Conservation (phyloP, 2,888 invertebrate genomes). For the Caenorhabditis uteleia region DNA sequence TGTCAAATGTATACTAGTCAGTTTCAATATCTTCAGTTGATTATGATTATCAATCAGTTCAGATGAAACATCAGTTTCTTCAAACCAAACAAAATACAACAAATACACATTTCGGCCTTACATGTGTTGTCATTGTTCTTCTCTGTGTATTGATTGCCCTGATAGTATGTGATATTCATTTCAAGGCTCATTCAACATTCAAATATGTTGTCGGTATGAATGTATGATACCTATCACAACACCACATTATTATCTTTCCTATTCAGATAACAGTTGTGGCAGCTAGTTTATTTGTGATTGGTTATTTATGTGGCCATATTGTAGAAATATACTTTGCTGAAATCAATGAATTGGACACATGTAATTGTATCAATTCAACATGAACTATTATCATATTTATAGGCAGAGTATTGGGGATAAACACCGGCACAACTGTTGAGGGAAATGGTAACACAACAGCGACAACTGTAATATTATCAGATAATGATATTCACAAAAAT, state of each 20-base stretch:
- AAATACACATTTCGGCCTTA: slow-evolving; percentile 25
- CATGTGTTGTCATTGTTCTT: slow-evolving; percentile 4
- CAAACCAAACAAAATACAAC: neutral
- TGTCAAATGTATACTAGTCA: too few species aligned
- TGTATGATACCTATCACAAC: neutral
- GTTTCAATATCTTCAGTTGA: too few species aligned
- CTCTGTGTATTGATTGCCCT: slow-evolving; percentile 3
- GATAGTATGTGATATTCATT: slow-evolving; percentile 3
- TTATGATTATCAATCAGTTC: too few species aligned
- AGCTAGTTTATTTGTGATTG: slow-evolving; percentile 8
- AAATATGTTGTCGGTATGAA: slow-evolving; percentile 20
- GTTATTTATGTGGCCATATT: slow-evolving; percentile 13
- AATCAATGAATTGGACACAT: slow-evolving; percentile 1
- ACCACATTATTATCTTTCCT: neutral
- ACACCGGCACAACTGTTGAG: too few species aligned
- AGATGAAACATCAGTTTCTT: slow-evolving; percentile 9
- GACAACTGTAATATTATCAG: too few species aligned
- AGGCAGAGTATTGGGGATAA: too few species aligned
- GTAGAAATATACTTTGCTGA: slow-evolving; percentile 12
- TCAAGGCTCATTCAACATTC: slow-evolving; percentile 9
- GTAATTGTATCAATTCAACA: slow-evolving; percentile 4
- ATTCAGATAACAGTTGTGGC: slow-evolving; percentile 18
- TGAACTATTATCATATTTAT: too few species aligned
- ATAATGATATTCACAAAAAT: too few species aligned
- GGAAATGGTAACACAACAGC: too few species aligned